Evolutionary conservation across 2,888 invertebrate genomes (phyloP), one percentile per base, ranked within the genome.

Genomic region (Notocelia uddmanniana): DNA sequence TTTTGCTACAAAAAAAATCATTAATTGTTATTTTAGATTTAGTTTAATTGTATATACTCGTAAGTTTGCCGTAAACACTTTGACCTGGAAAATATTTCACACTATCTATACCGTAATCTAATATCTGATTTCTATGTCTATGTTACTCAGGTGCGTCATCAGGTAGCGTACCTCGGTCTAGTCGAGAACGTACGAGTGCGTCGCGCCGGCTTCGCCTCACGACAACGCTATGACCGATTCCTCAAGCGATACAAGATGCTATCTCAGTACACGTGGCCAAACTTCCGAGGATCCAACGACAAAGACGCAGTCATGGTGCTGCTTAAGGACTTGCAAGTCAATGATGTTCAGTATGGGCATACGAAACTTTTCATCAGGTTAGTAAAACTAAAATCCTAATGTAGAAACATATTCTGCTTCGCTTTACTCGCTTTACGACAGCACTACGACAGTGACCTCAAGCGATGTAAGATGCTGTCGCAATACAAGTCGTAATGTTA

Each of bases 161-260:
- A 97, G 84, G 96, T 96, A 23, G 94, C 96, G 73, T 99, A 99
- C 91, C 95, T 99, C 55, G 99, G 99, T 0, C 94, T 99, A 31
- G 95, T 99, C 68, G 99, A 99, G 94, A 99, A 99, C 92, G 98
- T 99, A 58, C 95, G 98, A 74, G 99, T 99, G 19, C 95, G 99
- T 6, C 95, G 99, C 83, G 99, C 99, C 70, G 99, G 99, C 55
- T 99, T 99, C 93, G 99, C 98, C n/a, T 97, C 98, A 90, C 95
- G 99, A 55, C 98, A 98, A 94, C 95, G 97, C 75, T 99, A 99
- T 92, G 98, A 97, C 85, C 95, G 97, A 82, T 99, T 99, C 94
- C 95, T 99, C 75, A 96, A 97, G 89, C 96, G 99, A 74, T 99
- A 99, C 95, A 99, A 99, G 94, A 98, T 99, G 97, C 97, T 99